Evolutionary conservation across 2,113 vertebrate genomes (phyloP).

Genomic region (cat (Felis catus)): F.catus_Fca126_mat1.0 CM031417.1:75534501-75535000

Average conservation of each 20-base stretch:
- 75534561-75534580: conserved; percentile 83
- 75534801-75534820: background rate
- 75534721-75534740: background rate
- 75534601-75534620: conserved; percentile 84
- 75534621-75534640: conserved; percentile 76
- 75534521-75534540: conserved; percentile 68
- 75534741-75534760: background rate
- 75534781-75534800: background rate
- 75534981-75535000: background rate
- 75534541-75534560: conserved; percentile 58
- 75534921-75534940: background rate
- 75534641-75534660: conserved; percentile 73
- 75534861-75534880: background rate
- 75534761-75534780: background rate
- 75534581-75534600: conserved; percentile 77
- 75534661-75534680: conserved; percentile 69
- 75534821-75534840: background rate
- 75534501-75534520: conserved; percentile 76
- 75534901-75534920: background rate
- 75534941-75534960: background rate
- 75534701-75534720: background rate
- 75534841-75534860: background rate
- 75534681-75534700: conserved; percentile 68
- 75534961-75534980: background rate
- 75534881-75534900: background rate